Base-by-base conservation (phyloP, 2,113 vertebrate species). In the Rissa tridactyla region DNA sequence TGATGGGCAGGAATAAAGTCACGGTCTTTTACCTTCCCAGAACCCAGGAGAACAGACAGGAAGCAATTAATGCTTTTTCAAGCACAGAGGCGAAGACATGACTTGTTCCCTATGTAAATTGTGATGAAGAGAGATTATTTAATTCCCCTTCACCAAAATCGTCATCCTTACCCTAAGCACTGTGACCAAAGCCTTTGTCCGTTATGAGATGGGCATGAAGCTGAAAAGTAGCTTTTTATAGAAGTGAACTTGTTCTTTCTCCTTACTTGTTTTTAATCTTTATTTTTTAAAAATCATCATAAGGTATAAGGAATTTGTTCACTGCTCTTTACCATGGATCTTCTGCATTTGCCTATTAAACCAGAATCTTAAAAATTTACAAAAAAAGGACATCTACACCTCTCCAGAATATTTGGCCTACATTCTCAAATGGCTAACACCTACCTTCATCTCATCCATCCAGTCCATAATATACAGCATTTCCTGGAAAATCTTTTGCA, bases 391-490 rank as follows among this genome's bases (percentile, higher is more conserved):
- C 14, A 73, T 0, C 0, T 32, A 19, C 36, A 14, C 12, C 30
- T 71, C 71, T 88, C 30, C 51, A 46, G 32, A 82, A 19, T 34
- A 42, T 22, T 49, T 54, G n/a, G 19, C 27, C 68, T 30, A 12
- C 0, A 0, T 49, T 81, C 78, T 82, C 42, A 73, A 34, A 30
- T 1, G 4, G 49, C 44, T n/a, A 62, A 44, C 25, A 32, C 61
- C 69, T 94, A 99, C 99, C 99, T 99, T 99, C 99, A 99, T 99
- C 97, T 99, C 99, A 3, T 99, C 99, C 99, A 99, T 99, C 99
- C 99, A 99, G 98, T 99, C 99, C 99, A 99, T 99, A 94, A 99
- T 99, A 97, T 99, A 98, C 4, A 99, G 98, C 99, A 99, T 99
- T 95, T 99, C 99, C 98, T 99, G 99, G 98, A 99, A 99, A 93